phyloP scores from a whole-genome alignment of 1,140 invertebrate genomes.

The Limonius californicus region DNA sequence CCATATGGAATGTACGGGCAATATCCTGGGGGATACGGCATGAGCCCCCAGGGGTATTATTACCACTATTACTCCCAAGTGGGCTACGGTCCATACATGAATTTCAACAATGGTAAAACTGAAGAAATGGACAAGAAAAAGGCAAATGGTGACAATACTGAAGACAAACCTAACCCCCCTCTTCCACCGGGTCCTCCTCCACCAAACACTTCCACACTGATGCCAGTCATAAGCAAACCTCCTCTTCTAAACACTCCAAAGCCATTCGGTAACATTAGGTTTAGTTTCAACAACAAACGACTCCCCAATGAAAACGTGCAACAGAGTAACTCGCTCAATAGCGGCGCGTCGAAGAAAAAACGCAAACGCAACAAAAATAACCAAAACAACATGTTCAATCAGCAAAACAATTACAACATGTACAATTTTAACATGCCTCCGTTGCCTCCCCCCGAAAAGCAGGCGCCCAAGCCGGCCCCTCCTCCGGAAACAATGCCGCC shows the following conservation, averaged over 20 bases:
- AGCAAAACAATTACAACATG: conserved; percentile 42
- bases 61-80: conserved; percentile 21
- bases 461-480: conserved; percentile 43
- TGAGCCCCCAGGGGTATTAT: conserved; percentile 16
- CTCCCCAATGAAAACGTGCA: conserved; percentile 17
- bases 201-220: conserved; percentile 1
- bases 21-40: conserved; percentile 6
- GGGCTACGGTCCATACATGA: conserved; percentile 16
- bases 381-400: conserved; percentile 49
- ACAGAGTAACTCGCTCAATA: conserved; percentile 45
- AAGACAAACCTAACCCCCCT: conserved; percentile 16
- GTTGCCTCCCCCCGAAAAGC: conserved; percentile 51
- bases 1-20: conserved; percentile 20
- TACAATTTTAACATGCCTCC: conserved; percentile 51
- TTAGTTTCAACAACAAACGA: conserved; percentile 38
- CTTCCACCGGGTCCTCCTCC: conserved; percentile 18
- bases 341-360: conserved; percentile 66
- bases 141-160: neutral
- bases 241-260: conserved; percentile 24
- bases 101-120: conserved; percentile 4
- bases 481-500: conserved; percentile 51
- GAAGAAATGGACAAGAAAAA: conserved; percentile 9
- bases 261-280: conserved; percentile 35
- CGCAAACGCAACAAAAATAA: conserved; percentile 67
- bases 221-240: conserved; percentile 8